Base-by-base conservation (phyloP, 2,113 vertebrate genomes). In the Craseonycteris thonglongyai region DNA sequence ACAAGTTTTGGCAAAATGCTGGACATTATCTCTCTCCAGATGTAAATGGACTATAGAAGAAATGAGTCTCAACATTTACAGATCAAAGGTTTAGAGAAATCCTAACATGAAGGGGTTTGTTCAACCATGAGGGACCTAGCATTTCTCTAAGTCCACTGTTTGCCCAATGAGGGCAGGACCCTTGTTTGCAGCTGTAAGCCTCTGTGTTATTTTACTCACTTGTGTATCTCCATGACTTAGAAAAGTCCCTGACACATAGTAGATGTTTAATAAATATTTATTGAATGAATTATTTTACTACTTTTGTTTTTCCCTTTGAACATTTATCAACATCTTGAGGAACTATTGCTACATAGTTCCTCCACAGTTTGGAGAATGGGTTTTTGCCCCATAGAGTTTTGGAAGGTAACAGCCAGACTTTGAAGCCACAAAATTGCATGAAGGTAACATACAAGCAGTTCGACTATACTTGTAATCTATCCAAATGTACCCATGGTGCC, bases 241-340 rank as follows among this genome's bases (percentile, higher is more conserved):
- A 68, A 83, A 87, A 75, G 21, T 35, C 12, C 28, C 47, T 49
- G 40, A 51, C 7, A 30, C n/a, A 14, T 38, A 63, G 49, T 28
- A 72, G 45, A 26, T 69, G 8, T n/a, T 96, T 86, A 89, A 71
- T 28, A 92, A 42, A 84, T 93, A 65, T 75, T 87, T 89, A 59
- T 40, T 80, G 38, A 84, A 7, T 76, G 54, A 93, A 66, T 83
- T 83, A 33, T 28, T 69, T 72, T 47, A 72, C 14, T 86, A 26
- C 21, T 15, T 56, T 81, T 85, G 58, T 75, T 81, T 68, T 26
- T 49, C 14, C 51, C 38, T 75, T 24, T 65, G 13, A 58, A 61
- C 2, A 38, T 24, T 65, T 30, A 74, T 26, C 79, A 69, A 58
- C 7, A 51, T 24, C 22, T 58, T 24, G n/a, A 92, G 61, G 42